Percentiles rank a stretch among this genome's conserved stretches.
Evolutionary conservation across 2,113 vertebrate genomes (phyloP).

Genomic region (Laterallus jamaicensis): DNA sequence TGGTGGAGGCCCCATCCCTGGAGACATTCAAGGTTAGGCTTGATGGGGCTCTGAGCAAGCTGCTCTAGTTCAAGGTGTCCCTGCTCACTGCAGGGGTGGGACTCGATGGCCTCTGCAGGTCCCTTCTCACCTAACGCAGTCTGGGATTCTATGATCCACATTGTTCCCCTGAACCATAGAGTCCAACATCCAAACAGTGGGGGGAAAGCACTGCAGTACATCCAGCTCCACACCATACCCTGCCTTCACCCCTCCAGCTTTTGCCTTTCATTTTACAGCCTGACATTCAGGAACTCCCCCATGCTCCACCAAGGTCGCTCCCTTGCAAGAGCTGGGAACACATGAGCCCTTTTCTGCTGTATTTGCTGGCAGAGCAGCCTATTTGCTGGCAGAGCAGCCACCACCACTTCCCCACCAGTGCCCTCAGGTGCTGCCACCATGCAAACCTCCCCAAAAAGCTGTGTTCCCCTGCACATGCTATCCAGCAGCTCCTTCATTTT

Average conservation of each 20-base stretch:
- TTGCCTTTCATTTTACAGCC: not conserved
- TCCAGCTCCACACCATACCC: fast-evolving
- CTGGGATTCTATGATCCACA: too few species aligned
- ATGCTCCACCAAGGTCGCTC: not conserved
- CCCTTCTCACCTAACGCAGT: too few species aligned
- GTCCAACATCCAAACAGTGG: not conserved
- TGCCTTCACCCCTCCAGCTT: not conserved
- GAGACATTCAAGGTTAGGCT: too few species aligned
- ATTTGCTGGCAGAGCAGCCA: not conserved
- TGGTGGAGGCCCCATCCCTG: too few species aligned
- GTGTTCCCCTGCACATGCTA: slow-evolving; percentile 12
- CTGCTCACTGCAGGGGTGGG: too few species aligned
- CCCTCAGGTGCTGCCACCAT: not conserved
- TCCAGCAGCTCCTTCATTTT: not conserved
- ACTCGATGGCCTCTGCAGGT: too few species aligned
- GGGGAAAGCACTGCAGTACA: not conserved
- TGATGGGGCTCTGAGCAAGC: too few species aligned
- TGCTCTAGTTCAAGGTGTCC: too few species aligned
- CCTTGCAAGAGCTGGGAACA: not conserved
- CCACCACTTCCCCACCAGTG: not conserved
- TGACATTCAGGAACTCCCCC: not conserved
- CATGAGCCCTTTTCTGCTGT: not conserved
- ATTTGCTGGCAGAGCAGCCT: not conserved
- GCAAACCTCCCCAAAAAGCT: too few species aligned
- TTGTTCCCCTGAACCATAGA: fast-evolving